Base-by-base conservation (phyloP, 2,888 invertebrate genomes). In the Allophyes oxyacanthae region DNA sequence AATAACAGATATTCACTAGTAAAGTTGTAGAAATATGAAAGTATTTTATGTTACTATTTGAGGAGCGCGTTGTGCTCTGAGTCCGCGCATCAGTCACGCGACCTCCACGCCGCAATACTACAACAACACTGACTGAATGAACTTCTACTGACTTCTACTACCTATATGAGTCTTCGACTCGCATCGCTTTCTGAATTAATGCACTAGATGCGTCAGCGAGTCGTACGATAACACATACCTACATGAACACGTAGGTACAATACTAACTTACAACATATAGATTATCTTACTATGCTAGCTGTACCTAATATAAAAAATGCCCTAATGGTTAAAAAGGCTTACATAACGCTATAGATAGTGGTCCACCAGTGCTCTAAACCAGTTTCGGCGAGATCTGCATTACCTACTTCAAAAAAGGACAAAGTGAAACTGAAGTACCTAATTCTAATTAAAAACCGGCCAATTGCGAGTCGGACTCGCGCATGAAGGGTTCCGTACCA, bases 81-180 rank as follows among this genome's bases (percentile, higher is more conserved):
- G 42, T 30, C 36, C 25, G 28, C 26, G 40, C 37, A 43, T 50
- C 36, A 46, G 59, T 34, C 36, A 55, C 70, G 51, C 77, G 72
- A 63, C 78, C 75, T 66, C 43, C 42, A 32, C 62, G 59, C 57
- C 40, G 49, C 61, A 56, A 32, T 46, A 57, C 66, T 30, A 59
- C 44, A 63, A 72, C 61, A 68, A 72, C 65, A 77, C 77, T 79
- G 63, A 53, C 26, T 48, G 33, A 34, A 14, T 42, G 36, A 42
- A 56, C 43, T 59, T 61, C 42, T 48, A 44, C 14, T 57, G 43
- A 36, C 43, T 57, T 44, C 45, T 44, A 20, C 9, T 6, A 6
- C 25, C 6, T 25, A 4, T 20, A 4, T 8, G 7, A 8, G 28
- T 28, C 8, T 6, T 28, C 28, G 6, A 28, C 4, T 28, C 8